These are phyloP conservation scores for Albula glossodonta DNA, from an alignment of 2,113 vertebrate genomes.

Conservation along the genomic window DNA sequence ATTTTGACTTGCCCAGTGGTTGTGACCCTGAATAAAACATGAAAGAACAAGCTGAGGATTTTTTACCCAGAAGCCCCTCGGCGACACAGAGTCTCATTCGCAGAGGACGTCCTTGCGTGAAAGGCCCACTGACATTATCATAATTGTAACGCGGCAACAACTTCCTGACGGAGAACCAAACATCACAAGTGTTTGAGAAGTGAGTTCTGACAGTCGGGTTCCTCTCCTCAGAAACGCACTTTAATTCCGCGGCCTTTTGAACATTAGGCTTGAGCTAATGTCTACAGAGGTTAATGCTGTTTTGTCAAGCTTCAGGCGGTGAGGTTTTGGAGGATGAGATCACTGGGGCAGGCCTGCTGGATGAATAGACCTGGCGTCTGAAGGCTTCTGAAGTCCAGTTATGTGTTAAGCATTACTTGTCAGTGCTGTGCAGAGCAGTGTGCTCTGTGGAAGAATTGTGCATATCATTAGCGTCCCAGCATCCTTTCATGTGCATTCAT, in stretches of 20 bases:
- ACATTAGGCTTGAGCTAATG: background rate
- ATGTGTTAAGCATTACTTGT: background rate
- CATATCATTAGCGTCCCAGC: no score
- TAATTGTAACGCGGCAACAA: background rate
- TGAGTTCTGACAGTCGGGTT: background rate
- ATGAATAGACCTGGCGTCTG: background rate
- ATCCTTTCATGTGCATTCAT: background rate
- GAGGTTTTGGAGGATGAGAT: background rate
- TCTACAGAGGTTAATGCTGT: background rate
- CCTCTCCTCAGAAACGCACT: background rate
- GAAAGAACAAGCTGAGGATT: background rate
- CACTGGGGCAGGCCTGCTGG: background rate
- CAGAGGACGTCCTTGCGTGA: background rate
- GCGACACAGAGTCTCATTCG: background rate
- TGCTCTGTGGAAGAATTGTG: background rate
- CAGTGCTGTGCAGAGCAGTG: background rate
- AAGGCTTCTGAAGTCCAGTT: background rate
- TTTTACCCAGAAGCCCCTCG: conserved; percentile 5
- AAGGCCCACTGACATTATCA: background rate
- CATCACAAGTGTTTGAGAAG: background rate
- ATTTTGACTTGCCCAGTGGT: conserved; percentile 2
- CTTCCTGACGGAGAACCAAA: background rate
- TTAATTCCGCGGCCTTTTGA: background rate
- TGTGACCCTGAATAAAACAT: conserved; percentile 7
- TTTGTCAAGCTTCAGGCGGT: background rate